Evolutionary conservation across 2,797 vertebrate species (phyloP).

Genomic region (Crocodylus rhombifer): DNA sequence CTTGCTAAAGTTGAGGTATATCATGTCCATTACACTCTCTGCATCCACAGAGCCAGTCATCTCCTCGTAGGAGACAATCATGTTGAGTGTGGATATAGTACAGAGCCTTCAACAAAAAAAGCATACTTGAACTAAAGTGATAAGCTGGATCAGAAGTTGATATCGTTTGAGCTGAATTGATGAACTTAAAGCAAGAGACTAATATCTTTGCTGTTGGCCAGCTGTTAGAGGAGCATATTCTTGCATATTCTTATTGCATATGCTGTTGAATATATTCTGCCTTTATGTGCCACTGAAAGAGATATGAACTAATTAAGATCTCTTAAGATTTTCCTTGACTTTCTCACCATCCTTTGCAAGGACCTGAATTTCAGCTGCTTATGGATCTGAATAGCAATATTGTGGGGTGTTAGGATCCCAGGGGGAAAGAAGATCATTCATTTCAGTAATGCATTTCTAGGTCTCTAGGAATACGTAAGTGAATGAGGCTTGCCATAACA

Average conservation of each 20-base stretch:
- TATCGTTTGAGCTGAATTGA: not conserved
- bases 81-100: not conserved
- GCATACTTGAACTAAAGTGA: not conserved
- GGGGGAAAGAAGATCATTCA: not conserved
- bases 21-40: no score
- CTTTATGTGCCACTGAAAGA: not conserved
- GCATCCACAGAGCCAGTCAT: no score
- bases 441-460: not conserved
- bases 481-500: not conserved
- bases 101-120: not conserved
- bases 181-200: not conserved
- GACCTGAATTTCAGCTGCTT: not conserved
- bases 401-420: not conserved
- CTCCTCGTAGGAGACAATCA: no score
- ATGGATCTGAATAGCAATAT: not conserved
- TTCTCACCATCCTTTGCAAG: not conserved
- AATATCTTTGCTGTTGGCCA: not conserved
- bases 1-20: no score
- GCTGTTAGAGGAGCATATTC: not conserved
- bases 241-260: not conserved
- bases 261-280: not conserved
- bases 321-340: not conserved
- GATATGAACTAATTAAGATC: not conserved
- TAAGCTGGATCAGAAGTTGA: not conserved
- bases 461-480: not conserved